Base-by-base conservation (phyloP, 2,888 invertebrate genomes). In the Nemotelus pantherinus region DNA sequence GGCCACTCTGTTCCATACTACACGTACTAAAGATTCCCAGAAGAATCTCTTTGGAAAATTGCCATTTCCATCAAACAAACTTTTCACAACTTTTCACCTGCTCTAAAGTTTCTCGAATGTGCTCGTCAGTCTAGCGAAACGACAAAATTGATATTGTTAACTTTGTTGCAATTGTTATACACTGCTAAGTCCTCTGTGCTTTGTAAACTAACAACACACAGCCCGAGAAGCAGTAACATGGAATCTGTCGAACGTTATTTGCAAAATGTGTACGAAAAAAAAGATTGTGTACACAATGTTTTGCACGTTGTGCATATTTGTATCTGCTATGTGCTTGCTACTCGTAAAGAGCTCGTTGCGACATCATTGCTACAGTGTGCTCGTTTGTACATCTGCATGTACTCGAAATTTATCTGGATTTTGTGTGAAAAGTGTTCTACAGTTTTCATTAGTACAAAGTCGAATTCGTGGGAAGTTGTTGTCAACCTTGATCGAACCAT, bases 11-110 rank as follows among this genome's bases (percentile, higher is more conserved):
- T 25, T 25, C 25, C 25, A 25, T 25, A 25, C 25, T 25, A 25
- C 25, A 25, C 25, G 25, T 25, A 25, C 25, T 25, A 25, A 25
- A 25, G 25, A 25, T 25, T 25, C 25, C 25, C 25, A 25, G 25
- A 25, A 25, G 25, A 25, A 25, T 43, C 43, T 63, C 63, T 55
- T 55, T 55, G 63, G 60, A 48, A 63, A 74, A 60, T 60, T 74
- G 60, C 74, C 74, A 74, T 74, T 41, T 47, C 63, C 74, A 74
- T 74, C 74, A 74, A 63, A 39, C 45, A 63, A 74, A 55, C 55
- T 74, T 74, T 74, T 55, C 48, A 58, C 47, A 74, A 74, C 74
- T 74, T 74, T 74, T 74, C 74, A 74, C 74, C 74, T 74, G 74
- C 48, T 74, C 43, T 43, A 10, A 60, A 60, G 48, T 74, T 45